Conservation (phyloP, 2,888 invertebrate species). For the Abrostola triplasia region DNA sequence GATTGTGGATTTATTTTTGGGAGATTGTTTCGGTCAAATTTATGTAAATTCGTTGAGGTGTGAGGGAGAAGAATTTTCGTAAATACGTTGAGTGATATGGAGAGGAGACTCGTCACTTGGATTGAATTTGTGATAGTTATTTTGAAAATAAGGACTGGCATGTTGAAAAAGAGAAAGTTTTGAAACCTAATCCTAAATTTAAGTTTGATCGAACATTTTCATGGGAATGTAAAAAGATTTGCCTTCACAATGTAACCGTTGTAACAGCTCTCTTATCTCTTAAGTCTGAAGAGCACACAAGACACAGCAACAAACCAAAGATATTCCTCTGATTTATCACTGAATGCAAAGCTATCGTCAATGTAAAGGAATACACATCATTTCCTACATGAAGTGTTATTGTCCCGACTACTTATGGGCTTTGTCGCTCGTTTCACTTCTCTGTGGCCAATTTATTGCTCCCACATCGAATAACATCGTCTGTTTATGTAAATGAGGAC, state of each 20-base stretch:
- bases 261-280: background rate
- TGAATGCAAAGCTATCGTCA: constrained; percentile 33
- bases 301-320: constrained; percentile 23
- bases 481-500: constrained; percentile 62
- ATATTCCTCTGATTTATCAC: constrained; percentile 30
- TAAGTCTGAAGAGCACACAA: background rate
- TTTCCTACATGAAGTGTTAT: constrained; percentile 52
- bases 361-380: constrained; percentile 37
- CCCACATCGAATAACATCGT: constrained; percentile 53
- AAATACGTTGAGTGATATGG: too few relatives aligned
- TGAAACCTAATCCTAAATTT: too few relatives aligned
- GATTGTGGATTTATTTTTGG: constrained; percentile 1
- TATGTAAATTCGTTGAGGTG: too few relatives aligned
- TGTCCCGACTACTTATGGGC: constrained; percentile 54
- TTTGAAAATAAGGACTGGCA: too few relatives aligned
- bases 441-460: constrained; percentile 55
- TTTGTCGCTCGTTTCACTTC: constrained; percentile 56
- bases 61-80: too few relatives aligned
- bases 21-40: too few relatives aligned
- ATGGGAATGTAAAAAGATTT: background rate
- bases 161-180: too few relatives aligned
- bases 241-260: background rate
- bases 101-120: too few relatives aligned
- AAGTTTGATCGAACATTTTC: too few relatives aligned
- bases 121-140: too few relatives aligned